Evolutionary conservation across 2,888 invertebrate species (phyloP).

Genomic region (Morinoia aosen): DNA sequence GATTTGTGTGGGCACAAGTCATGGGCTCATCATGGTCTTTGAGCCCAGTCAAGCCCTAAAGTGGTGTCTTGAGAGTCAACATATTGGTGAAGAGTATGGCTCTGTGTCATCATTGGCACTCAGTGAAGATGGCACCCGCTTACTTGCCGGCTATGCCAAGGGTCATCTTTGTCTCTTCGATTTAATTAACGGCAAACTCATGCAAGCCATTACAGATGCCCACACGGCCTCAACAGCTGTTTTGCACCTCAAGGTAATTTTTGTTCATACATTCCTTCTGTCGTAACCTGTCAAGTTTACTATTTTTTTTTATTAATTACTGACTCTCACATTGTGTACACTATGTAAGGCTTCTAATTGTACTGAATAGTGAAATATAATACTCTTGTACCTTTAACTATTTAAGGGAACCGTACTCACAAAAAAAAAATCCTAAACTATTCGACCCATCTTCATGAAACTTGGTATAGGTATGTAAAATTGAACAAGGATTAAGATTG

Average conservation of each 20-base stretch:
- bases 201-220: slow-evolving; percentile 81
- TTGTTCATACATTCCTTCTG: background rate
- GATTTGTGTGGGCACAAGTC: slow-evolving; percentile 93
- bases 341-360: background rate
- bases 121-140: slow-evolving; percentile 80
- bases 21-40: slow-evolving; percentile 90
- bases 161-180: slow-evolving; percentile 94
- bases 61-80: slow-evolving; percentile 81
- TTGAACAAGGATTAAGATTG: too few species aligned
- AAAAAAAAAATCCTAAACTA: too few species aligned
- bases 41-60: slow-evolving; percentile 88
- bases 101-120: slow-evolving; percentile 73
- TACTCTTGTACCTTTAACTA: background rate
- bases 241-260: slow-evolving; percentile 78
- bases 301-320: background rate
- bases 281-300: background rate
- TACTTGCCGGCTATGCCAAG: slow-evolving; percentile 85
- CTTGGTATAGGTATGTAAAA: too few species aligned
- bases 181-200: slow-evolving; percentile 80
- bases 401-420: too few species aligned
- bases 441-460: too few species aligned
- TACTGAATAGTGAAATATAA: background rate
- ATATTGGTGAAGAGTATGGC: slow-evolving; percentile 75
- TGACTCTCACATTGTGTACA: background rate
- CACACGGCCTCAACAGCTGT: slow-evolving; percentile 89